phyloP scores from a whole-genome alignment of 2,888 invertebrate genomes.

The Tachina fera region DNA sequence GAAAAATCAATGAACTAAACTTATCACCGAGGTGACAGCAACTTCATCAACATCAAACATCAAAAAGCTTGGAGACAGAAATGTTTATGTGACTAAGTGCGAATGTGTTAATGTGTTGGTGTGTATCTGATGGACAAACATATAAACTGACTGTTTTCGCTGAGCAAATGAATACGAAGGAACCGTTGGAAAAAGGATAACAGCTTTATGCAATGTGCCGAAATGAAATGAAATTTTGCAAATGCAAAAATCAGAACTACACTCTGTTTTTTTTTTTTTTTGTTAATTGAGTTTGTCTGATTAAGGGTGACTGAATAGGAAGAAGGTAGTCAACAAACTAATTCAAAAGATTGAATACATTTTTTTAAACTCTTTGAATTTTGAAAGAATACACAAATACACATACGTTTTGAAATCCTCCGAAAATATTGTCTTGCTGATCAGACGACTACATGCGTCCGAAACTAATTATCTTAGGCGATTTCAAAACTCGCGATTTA shows the following conservation, averaged over 20 bases:
- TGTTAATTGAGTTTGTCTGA: slow-evolving; percentile 18
- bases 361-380: background rate
- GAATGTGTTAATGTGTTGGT: slow-evolving; percentile 24
- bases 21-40: slow-evolving; percentile 71
- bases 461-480: no score
- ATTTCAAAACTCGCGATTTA: no score
- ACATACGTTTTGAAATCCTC: no score
- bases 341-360: background rate
- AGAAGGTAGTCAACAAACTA: background rate
- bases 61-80: slow-evolving; percentile 50
- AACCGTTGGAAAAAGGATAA: slow-evolving; percentile 48
- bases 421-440: no score
- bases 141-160: slow-evolving; percentile 6
- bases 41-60: slow-evolving; percentile 69
- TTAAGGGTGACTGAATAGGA: slow-evolving; percentile 17
- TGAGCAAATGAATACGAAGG: slow-evolving; percentile 29
- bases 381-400: no score
- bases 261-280: background rate
- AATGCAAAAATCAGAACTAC: slow-evolving; percentile 21
- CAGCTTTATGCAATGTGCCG: slow-evolving; percentile 58
- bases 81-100: slow-evolving; percentile 44
- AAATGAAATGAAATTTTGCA: slow-evolving; percentile 60
- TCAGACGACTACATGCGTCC: no score
- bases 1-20: slow-evolving; percentile 72
- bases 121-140: slow-evolving; percentile 39